Percentiles rank a stretch among this genome's conserved stretches.
These are phyloP conservation scores for Embiotoca jacksoni DNA, from an alignment of 2,113 vertebrate species.

Conservation along the genomic window DNA sequence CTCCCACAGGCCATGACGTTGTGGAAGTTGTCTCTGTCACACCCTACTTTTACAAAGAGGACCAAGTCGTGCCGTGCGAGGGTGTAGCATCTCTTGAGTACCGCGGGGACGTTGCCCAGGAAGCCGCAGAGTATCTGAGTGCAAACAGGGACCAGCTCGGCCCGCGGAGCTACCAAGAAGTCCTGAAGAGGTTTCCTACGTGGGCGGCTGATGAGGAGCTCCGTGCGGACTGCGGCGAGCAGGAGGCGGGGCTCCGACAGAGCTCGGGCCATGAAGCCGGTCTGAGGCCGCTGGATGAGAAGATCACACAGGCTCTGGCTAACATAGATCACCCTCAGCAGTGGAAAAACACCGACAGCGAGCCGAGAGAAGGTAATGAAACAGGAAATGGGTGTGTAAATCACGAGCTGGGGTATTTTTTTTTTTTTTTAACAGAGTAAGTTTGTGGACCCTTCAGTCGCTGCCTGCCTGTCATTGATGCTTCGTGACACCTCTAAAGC, in stretches of 20 bases:
- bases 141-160: conserved; percentile 74
- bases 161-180: conserved; percentile 78
- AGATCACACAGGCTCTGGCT: conserved; percentile 83
- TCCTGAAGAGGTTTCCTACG: conserved; percentile 82
- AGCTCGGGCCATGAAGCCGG: conserved; percentile 60
- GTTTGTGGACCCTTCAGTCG: conserved; percentile 4
- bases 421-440: conserved; percentile 4
- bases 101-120: conserved; percentile 83
- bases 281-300: conserved; percentile 82
- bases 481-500: conserved; percentile 1
- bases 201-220: conserved; percentile 14
- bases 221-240: conserved; percentile 13
- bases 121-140: conserved; percentile 84
- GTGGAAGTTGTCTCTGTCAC: conserved; percentile 86
- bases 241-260: not conserved
- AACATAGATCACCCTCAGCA: conserved; percentile 83
- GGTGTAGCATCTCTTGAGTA: conserved; percentile 81
- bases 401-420: not conserved
- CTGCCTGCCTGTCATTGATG: conserved; percentile 2
- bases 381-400: conserved; percentile 7
- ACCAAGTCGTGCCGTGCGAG: conserved; percentile 76
- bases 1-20: conserved; percentile 82
- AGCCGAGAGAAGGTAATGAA: conserved; percentile 67
- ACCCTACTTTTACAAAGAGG: conserved; percentile 78
- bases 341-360: conserved; percentile 84